Base-by-base conservation (phyloP, 2,797 vertebrate genomes). In the Pampus argenteus region DNA sequence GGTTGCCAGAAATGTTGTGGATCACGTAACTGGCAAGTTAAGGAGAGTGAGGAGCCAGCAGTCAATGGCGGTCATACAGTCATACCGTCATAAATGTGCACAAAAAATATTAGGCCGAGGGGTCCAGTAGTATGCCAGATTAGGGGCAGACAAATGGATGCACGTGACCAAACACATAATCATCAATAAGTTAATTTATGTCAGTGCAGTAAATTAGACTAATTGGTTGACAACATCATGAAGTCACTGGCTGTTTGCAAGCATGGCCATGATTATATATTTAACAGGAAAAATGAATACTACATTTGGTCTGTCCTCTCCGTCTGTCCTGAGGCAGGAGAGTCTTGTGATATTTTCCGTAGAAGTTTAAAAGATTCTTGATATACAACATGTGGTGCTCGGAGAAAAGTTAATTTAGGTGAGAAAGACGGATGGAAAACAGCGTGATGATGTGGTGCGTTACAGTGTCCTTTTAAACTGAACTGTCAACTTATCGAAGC, bases 311-410 rank as follows among this genome's bases (percentile, higher is more conserved):
- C 23, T 51, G 54, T 15, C 10, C 5, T 18, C 18, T 20, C 15
- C 0, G 18, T 62, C n/a, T 54, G 51, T 25, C 47, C 54, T 26
- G 10, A 60, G 28, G 14, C 47, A 38, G 14, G n/a, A 42, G 20
- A 40, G 79, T 81, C 84, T 84, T 84, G 75, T 89, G 87, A 91
- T 89, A 36, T 48, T 74, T 67, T 66, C 38, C 13, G 14, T 40
- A 38, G 4, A 63, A 20, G 8, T 42, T 77, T 47, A 23, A 36
- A 55, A 63, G 38, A 34, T 36, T 60, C 45, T 55, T 34, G 23
- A 69, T 59, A 18, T 20, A 13, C 3, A n/a, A 34, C 5, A 4
- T 26, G 59, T 31, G 8, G 48, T 25, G 26, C 52, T 18, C 29
- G 3, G 48, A 50, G 4, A 25, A 2, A 8, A 42, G 31, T 52